Conservation (phyloP, 2,113 vertebrate genomes). For the Lamprotornis superbus region DNA sequence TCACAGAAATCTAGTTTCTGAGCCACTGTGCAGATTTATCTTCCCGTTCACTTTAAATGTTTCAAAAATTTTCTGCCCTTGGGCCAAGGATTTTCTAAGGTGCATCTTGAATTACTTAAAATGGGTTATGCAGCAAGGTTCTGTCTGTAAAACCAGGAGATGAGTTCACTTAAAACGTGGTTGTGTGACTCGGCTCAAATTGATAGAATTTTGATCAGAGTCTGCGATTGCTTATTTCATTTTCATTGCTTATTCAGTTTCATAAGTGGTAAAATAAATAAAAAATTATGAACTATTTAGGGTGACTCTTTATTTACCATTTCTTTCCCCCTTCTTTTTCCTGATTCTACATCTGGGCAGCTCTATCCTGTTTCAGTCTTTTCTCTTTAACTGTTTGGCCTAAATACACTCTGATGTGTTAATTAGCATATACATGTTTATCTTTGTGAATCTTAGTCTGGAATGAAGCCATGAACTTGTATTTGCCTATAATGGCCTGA, state of each 20-base stretch:
- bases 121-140: not conserved
- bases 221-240: not conserved
- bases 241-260: too few relatives aligned
- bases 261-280: not conserved
- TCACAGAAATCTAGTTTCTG: not conserved
- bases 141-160: not conserved
- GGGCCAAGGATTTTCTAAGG: not conserved
- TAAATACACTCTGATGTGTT: not conserved
- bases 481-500: constrained; percentile 7
- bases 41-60: not conserved
- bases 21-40: not conserved
- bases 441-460: constrained; percentile 3
- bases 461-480: constrained; percentile 9
- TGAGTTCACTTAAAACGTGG: not conserved
- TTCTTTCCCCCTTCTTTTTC: not conserved
- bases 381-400: not conserved
- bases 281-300: not conserved
- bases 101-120: constrained; percentile 24
- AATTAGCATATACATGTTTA: constrained; percentile 13
- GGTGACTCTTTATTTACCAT: not conserved
- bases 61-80: constrained; percentile 10
- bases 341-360: not conserved
- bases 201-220: not conserved
- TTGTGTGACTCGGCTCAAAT: not conserved
- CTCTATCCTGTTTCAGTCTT: not conserved